These are phyloP conservation scores for Sesamia inferens DNA, from an alignment of 2,888 invertebrate species.

Conservation along the genomic window DNA sequence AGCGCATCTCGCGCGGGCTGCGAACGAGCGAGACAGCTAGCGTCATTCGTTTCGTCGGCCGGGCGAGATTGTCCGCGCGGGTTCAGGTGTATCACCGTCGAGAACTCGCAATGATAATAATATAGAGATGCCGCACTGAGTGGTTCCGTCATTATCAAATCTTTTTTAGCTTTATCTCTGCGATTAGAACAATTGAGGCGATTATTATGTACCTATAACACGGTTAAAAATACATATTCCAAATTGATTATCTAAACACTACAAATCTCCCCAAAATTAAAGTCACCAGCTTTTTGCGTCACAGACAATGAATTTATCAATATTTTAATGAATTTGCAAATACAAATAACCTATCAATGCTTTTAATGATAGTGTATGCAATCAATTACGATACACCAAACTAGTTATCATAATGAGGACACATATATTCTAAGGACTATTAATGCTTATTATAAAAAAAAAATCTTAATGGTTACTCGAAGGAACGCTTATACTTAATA, in stretches of 20 bases:
- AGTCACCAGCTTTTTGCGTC: conserved; percentile 19
- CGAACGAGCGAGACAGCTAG: conserved; percentile 85
- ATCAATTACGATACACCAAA: conserved; percentile 31
- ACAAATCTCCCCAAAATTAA: conserved; percentile 7
- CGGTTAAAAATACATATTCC: not conserved
- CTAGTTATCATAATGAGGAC: conserved; percentile 25
- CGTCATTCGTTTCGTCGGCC: conserved; percentile 82
- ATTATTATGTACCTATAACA: conserved; percentile 42
- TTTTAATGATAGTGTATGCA: conserved; percentile 22
- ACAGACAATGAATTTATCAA: conserved; percentile 18
- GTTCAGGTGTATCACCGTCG: conserved; percentile 83
- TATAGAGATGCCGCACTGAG: conserved; percentile 84
- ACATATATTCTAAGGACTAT: conserved; percentile 1
- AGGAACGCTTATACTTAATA: not conserved
- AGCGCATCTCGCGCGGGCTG: conserved; percentile 80
- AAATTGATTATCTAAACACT: too few relatives aligned
- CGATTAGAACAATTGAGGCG: conserved; percentile 72
- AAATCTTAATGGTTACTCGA: too few relatives aligned
- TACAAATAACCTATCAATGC: conserved; percentile 27
- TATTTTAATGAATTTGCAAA: conserved; percentile 26
- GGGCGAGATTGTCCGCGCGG: conserved; percentile 84
- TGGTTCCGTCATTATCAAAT: conserved; percentile 75
- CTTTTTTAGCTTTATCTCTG: conserved; percentile 72
- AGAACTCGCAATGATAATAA: conserved; percentile 85
- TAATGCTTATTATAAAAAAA: too few relatives aligned